Percentiles rank a stretch among this genome's conserved stretches.
phyloP scores from a whole-genome alignment of 2,888 invertebrate species.

The Acanthacorydalis orientalis region DNA sequence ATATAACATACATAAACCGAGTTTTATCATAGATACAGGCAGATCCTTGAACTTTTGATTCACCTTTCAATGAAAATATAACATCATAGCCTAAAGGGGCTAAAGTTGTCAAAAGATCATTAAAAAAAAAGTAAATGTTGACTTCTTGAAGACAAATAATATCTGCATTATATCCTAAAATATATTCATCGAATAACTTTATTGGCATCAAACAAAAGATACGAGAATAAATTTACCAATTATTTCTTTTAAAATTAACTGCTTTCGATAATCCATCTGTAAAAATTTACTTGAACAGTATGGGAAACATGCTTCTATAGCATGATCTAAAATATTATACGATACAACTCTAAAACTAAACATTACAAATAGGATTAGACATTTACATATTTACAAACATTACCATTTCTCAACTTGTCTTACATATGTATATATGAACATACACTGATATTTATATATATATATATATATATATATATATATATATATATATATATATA shows the following conservation, averaged over 20 bases:
- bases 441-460: too few relatives aligned
- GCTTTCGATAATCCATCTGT: slow-evolving; percentile 67
- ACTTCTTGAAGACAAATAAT: slow-evolving; percentile 89
- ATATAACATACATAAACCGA: slow-evolving; percentile 45
- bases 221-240: slow-evolving; percentile 30
- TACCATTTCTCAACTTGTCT: too few relatives aligned
- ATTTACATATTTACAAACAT: too few relatives aligned
- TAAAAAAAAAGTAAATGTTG: slow-evolving; percentile 55
- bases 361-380: slow-evolving; percentile 21
- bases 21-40: slow-evolving; percentile 56
- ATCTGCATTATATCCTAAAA: slow-evolving; percentile 72
- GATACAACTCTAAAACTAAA: slow-evolving; percentile 56
- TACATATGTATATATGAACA: too few relatives aligned
- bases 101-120: slow-evolving; percentile 46
- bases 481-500: too few relatives aligned
- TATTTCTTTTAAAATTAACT: slow-evolving; percentile 63
- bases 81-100: slow-evolving; percentile 37
- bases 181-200: slow-evolving; percentile 10
- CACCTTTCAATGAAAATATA: slow-evolving; percentile 53
- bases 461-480: too few relatives aligned
- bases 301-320: slow-evolving; percentile 50
- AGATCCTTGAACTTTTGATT: slow-evolving; percentile 61
- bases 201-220: background rate
- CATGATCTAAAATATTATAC: slow-evolving; percentile 70
- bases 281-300: slow-evolving; percentile 69